A percentile compares a stretch with the other conserved stretches of the same genome.
Conservation (phyloP, 2,888 invertebrate species). For the Apomyelois bistriatella region DNA sequence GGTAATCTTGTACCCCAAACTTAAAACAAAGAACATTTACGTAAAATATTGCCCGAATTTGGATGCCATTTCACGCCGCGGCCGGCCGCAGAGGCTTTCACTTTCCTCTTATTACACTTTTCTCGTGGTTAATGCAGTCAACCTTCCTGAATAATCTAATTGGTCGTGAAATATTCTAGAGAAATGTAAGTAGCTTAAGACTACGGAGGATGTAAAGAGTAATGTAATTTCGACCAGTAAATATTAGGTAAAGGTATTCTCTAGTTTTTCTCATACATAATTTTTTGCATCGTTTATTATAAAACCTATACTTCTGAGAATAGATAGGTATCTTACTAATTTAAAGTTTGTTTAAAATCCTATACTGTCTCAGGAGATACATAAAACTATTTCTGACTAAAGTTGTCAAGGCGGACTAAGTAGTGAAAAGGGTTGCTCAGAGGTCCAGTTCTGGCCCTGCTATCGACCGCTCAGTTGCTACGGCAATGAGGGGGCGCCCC, state of each 20-base stretch:
- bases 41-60: slow-evolving; percentile 33
- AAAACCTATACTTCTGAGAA: no score
- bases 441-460: no score
- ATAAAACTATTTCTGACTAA: neutral
- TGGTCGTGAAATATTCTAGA: neutral
- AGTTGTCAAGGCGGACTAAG: neutral
- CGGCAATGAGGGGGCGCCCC: no score
- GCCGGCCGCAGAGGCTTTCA: slow-evolving; percentile 10
- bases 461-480: no score
- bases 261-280: no score
- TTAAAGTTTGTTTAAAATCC: no score
- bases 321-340: no score
- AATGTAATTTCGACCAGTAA: no score
- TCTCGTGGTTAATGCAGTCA: neutral
- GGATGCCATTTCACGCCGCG: slow-evolving; percentile 26
- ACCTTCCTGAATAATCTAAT: slow-evolving; percentile 3
- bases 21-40: slow-evolving; percentile 27
- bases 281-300: no score
- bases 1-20: slow-evolving; percentile 18
- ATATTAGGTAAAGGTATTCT: no score
- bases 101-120: neutral
- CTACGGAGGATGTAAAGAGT: neutral
- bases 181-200: neutral
- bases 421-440: neutral
- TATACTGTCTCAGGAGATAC: no score